Base-by-base conservation (phyloP, 1,140 invertebrate species). In the Drepana arcuata region DNA sequence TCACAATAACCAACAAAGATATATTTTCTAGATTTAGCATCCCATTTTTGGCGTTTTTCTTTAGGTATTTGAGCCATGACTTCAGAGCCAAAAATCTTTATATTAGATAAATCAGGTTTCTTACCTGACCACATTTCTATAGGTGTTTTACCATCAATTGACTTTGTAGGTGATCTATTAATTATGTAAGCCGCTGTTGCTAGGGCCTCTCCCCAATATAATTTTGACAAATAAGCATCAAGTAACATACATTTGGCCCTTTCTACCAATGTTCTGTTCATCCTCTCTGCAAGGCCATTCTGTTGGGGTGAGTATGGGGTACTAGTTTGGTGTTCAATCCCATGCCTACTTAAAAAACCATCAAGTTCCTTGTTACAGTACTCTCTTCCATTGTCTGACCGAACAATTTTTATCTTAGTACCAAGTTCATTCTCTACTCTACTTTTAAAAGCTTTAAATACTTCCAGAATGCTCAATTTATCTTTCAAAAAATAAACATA, bases 11-110 rank as follows among this genome's bases (percentile, higher is more conserved):
- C 53, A 14, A 54, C 42, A 42, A 57, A 52, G 1, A 51, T 14
- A 9, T 45, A 34, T 29, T 48, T 37, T 29, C 21, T 30, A 2
- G 56, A 49, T 27, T 52, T 60, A 4, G 11, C 5, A 14, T 60
- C 56, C 45, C 48, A 60, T 48, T 60, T 55, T 36, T 25, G 34
- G 0, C 52, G 36, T 44, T 43, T 44, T 47, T 60, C 41, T 48
- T 60, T 60, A 2, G 44, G 47, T 28, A 59, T 24, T 27, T 55
- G 48, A n/a, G 18, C 21, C 56, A 51, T 59, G 2, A 37, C 45
- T 23, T 48, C 18, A 12, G 7, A 48, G 5, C 46, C 46, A 52
- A 60, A 59, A 12, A 54, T 35, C 21, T 15, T 48, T 9, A 59
- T 13, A 34, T 51, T 35, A 14, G 34, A 36, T 12, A 54, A 39